These are phyloP conservation scores for Porites lobata DNA, from an alignment of 92 coral and sea anemone genomes.

Conservation along the genomic window DNA sequence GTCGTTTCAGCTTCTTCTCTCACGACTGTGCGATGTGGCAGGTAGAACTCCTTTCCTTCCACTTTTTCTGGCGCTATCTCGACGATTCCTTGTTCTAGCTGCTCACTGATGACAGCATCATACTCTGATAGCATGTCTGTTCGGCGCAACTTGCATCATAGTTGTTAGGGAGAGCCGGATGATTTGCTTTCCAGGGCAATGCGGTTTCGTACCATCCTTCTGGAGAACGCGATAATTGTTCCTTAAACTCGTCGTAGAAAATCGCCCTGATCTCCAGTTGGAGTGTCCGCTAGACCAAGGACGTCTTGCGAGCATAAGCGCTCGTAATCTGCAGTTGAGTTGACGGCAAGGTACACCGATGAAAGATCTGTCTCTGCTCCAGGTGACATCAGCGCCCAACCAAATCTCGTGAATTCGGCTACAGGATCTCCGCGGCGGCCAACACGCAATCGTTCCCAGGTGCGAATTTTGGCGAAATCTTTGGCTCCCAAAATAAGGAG, in stretches of 20 bases:
- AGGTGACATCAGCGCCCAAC: slow-evolving; percentile 79
- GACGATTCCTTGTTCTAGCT: background rate
- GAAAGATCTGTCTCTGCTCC: slow-evolving; percentile 48
- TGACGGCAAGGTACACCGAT: slow-evolving; percentile 38
- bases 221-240: slow-evolving; percentile 30
- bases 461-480: slow-evolving; percentile 28
- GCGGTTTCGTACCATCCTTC: slow-evolving; percentile 75
- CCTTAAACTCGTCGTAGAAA: background rate
- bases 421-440: slow-evolving; percentile 74
- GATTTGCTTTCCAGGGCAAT: slow-evolving; percentile 64
- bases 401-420: slow-evolving; percentile 60
- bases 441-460: slow-evolving; percentile 38
- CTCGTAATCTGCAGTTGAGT: slow-evolving; percentile 58
- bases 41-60: slow-evolving; percentile 16
- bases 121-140: background rate
- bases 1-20: slow-evolving; percentile 45
- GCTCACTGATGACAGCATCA: background rate
- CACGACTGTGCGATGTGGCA: slow-evolving; percentile 64
- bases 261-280: too few relatives aligned
- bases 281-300: slow-evolving; percentile 24
- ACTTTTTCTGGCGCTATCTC: background rate
- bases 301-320: slow-evolving; percentile 59
- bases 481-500: slow-evolving; percentile 29
- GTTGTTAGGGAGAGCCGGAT: slow-evolving; percentile 31
- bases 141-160: background rate